phyloP scores from a whole-genome alignment of 2,797 vertebrate species.

The Sorex maritimensis region DNA sequence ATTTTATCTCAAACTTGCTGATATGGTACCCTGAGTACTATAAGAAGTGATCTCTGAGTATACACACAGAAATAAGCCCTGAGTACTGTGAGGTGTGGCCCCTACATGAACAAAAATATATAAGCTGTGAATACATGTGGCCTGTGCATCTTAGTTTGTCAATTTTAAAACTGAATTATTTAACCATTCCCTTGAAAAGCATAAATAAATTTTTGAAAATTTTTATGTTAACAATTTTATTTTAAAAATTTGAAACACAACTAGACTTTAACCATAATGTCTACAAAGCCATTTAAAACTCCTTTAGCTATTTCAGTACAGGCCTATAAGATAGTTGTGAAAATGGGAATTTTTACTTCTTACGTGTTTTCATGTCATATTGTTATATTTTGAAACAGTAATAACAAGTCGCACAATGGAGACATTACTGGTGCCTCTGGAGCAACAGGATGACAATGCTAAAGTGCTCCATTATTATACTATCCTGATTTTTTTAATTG shows the following conservation, averaged over 20 bases:
- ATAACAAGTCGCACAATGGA: too few relatives aligned
- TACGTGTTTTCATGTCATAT: constrained; percentile 10
- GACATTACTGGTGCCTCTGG: too few relatives aligned
- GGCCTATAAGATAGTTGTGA: neutral
- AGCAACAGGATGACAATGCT: too few relatives aligned
- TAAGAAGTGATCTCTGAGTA: too few relatives aligned
- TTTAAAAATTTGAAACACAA: neutral
- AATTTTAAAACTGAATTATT: constrained; percentile 5
- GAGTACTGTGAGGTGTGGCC: too few relatives aligned
- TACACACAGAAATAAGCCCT: too few relatives aligned
- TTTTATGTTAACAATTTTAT: constrained; percentile 7
- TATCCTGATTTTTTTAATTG: constrained; percentile 58
- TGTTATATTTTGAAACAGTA: neutral
- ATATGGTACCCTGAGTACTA: too few relatives aligned
- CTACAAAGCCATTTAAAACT: neutral
- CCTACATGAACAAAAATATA: neutral
- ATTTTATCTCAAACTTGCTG: too few relatives aligned
- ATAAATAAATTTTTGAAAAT: neutral
- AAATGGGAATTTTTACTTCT: neutral
- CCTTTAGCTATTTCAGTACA: neutral
- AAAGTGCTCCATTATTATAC: too few relatives aligned
- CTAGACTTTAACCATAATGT: neutral
- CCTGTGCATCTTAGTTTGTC: neutral
- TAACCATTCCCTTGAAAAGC: neutral
- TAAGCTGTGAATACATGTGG: neutral